Evolutionary conservation across 2,888 invertebrate genomes (phyloP), one percentile per base, ranked within the genome.

Genomic region (Strigamia transsilvanica): DNA sequence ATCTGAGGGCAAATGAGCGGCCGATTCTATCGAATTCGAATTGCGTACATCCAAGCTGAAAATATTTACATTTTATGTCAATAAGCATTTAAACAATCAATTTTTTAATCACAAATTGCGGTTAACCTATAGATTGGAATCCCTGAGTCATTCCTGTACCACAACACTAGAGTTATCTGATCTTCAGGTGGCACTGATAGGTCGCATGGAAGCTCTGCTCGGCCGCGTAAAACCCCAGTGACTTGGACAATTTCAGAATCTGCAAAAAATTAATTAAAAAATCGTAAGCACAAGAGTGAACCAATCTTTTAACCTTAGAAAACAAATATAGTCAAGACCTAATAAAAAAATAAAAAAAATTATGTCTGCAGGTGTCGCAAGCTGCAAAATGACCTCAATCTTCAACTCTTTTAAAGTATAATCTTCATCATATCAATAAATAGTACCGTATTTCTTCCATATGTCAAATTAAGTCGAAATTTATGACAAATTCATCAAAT

Each of bases 171-270:
- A 7, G 66, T 66, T 41, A 81, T 61, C 81, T 32, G 21, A 66
- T 81, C 81, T 13, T 66, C 81, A 34, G 61, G 66, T 12, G 32
- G 32, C n/a, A 18, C 93, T 84, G 92, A 92, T 84, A 96, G 93
- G 89, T 95, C 94, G 88, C 96, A 96, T 46, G 95, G 94, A 87
- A 96, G 91, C 89, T 93, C 94, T 83, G 95, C 94, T 87, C 93
- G 93, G 90, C 93, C 94, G 82, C 95, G 95, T 89, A 95, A 94
- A 85, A 96, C 94, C 38, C 94, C 95, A 88, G 94, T 94, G 85
- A 95, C 91, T 89, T 94, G 93, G 87, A 92, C 86, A 93, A 91
- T 84, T 27, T 66, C 66, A 23, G 66, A 27, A 66, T 93, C 94
- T 90, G 90, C 85, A 81, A 77, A 15, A 90, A 91, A 82, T 88